Base-by-base conservation (phyloP, 2,113 vertebrate species). In the Nipponia nippon region DNA sequence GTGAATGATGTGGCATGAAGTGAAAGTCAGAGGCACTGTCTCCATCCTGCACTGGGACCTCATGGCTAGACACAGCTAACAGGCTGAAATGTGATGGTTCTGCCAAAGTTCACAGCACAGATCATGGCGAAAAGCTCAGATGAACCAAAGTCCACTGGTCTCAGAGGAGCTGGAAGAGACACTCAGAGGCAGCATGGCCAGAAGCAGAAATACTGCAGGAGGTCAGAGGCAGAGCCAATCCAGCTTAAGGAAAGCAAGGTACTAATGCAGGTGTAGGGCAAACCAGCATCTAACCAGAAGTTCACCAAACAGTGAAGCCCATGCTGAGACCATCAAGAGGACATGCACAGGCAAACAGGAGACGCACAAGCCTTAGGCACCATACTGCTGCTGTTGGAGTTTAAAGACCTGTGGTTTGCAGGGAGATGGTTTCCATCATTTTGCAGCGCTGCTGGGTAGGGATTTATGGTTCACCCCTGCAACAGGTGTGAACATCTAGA, bases 1-100 rank as follows among this genome's bases (percentile, higher is more conserved):
- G 10, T 16, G 86, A 38, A 26, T 78, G 88, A 66, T 14, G 53
- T 78, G 89, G 67, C 67, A 47, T 3, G 36, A 83, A 44, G 11
- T 38, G 44, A 52, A 79, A 25, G 32, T n/a, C 34, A 20, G 62
- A 76, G 34, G 7, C 25, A 23, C 10, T 3, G 8, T 44, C 49
- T 46, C 62, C 49, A 11, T 29, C 53, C 63, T 42, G 76, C 30
- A 0, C 36, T 8, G 21, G 76, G 80, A 49, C 17, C 49, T 77
- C 55, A 49, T 4, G 59, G 12, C 30, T 46, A 2, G 2, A 2
- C 32, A 16, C 16, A 42, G n/a, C 17, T 30, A 63, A 6, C 0
- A 2, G 82, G 10, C 6, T 22, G 52, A 55, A 79, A 52, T 0
- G 2, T 4, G 38, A 3, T 15, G 66, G 44, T 61, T 84, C 78